Evolutionary conservation across 2,797 vertebrate species (phyloP).

Genomic region (Anolis apletophallus): DNA sequence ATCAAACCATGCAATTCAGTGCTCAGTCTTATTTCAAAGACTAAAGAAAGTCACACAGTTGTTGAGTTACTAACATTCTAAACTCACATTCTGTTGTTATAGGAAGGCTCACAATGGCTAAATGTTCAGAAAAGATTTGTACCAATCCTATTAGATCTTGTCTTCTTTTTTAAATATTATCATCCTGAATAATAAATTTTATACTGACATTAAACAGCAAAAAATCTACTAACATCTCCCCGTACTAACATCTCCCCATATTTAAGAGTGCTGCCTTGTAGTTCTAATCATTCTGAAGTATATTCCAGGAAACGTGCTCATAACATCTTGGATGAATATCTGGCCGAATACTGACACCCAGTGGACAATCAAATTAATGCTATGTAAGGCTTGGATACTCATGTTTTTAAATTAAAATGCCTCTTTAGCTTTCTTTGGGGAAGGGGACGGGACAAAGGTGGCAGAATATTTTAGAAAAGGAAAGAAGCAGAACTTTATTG

Average conservation of each 20-base stretch:
- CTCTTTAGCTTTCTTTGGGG: neutral
- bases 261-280: neutral
- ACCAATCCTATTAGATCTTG: constrained; percentile 55
- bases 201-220: constrained; percentile 12
- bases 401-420: neutral
- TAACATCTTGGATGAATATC: constrained; percentile 50
- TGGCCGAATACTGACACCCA: constrained; percentile 67
- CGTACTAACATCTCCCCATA: constrained; percentile 4
- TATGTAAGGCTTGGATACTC: neutral
- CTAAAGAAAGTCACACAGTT: constrained; percentile 64
- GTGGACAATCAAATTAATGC: constrained; percentile 54
- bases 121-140: constrained; percentile 21
- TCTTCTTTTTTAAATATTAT: constrained; percentile 41
- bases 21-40: constrained; percentile 69
- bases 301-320: constrained; percentile 27
- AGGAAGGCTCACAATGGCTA: constrained; percentile 71
- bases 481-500: neutral
- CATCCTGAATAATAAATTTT: constrained; percentile 50
- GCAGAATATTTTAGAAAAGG: neutral
- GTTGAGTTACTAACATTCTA: constrained; percentile 57
- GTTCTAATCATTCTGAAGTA: constrained; percentile 46
- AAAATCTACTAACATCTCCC: constrained; percentile 47
- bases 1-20: constrained; percentile 77
- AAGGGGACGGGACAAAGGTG: neutral
- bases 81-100: constrained; percentile 58